Conservation (phyloP, 2,888 invertebrate species). For the Limnephilus lunatus region DNA sequence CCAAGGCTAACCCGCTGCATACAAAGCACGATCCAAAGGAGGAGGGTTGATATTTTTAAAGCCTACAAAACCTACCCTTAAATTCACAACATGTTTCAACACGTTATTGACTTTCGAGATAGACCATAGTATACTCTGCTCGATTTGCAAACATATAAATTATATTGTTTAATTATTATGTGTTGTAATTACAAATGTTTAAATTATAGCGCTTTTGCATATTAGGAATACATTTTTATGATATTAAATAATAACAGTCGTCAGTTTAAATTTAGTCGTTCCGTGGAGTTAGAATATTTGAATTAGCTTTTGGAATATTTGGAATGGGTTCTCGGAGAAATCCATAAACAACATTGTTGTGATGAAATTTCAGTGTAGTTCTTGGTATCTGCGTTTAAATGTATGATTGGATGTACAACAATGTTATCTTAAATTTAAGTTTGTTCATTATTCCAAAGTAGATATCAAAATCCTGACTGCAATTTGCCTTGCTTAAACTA, state of each 20-base stretch:
- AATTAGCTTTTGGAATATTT: background rate
- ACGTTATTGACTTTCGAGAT: background rate
- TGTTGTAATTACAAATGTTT: too few species aligned
- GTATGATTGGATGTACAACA: too few species aligned
- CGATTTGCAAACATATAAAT: too few species aligned
- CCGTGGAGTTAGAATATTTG: background rate
- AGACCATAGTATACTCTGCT: background rate
- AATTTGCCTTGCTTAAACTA: background rate
- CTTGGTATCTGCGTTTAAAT: too few species aligned
- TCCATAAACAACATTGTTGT: background rate
- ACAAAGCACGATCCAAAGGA: background rate
- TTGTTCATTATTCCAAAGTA: background rate
- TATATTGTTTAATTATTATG: too few species aligned
- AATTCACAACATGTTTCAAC: background rate
- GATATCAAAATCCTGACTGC: background rate
- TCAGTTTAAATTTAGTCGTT: too few species aligned
- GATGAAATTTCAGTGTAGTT: too few species aligned
- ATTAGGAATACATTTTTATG: too few species aligned
- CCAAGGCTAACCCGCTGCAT: slow-evolving; percentile 16
- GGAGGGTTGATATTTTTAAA: background rate
- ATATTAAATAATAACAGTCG: too few species aligned
- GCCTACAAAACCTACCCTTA: background rate
- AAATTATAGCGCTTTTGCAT: too few species aligned
- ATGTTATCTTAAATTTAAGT: too few species aligned
- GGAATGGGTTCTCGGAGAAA: background rate